Evolutionary conservation across 2,113 vertebrate species (phyloP).

Genomic region (Semnornis frantzii): DNA sequence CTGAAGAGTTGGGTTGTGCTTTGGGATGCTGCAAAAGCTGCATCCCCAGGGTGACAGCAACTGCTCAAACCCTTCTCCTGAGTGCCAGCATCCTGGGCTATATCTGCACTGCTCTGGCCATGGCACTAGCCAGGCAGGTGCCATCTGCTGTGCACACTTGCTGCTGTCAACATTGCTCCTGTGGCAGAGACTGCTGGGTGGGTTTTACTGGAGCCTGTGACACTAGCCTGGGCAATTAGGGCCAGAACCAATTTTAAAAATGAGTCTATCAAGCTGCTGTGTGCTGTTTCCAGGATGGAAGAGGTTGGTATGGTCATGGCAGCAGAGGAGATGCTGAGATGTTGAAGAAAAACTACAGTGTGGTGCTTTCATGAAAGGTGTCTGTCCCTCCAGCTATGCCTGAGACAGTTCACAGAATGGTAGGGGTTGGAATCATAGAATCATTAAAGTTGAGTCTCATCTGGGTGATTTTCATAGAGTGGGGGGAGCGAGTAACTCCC

Average conservation of each 20-base stretch:
- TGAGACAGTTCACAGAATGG: neutral
- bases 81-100: fast-evolving
- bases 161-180: fast-evolving
- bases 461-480: no score
- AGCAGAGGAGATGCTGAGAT: neutral
- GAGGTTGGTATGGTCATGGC: no score
- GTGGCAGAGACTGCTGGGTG: neutral
- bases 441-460: no score
- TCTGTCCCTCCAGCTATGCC: neutral
- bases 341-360: fast-evolving
- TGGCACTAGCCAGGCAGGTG: neutral
- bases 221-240: neutral
- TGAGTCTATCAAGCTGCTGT: neutral
- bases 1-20: fast-evolving
- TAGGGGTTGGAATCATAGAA: no score
- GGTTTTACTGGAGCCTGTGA: neutral
- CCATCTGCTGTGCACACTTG: fast-evolving
- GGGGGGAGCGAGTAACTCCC: no score
- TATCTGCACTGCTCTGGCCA: fast-evolving
- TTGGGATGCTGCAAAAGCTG: neutral
- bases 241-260: neutral
- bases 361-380: neutral
- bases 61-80: neutral
- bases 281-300: neutral
- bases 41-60: neutral